These are phyloP conservation scores for Mesorhabditis sp. DNA, from an alignment of 2,888 invertebrate genomes.

Conservation along the genomic window DNA sequence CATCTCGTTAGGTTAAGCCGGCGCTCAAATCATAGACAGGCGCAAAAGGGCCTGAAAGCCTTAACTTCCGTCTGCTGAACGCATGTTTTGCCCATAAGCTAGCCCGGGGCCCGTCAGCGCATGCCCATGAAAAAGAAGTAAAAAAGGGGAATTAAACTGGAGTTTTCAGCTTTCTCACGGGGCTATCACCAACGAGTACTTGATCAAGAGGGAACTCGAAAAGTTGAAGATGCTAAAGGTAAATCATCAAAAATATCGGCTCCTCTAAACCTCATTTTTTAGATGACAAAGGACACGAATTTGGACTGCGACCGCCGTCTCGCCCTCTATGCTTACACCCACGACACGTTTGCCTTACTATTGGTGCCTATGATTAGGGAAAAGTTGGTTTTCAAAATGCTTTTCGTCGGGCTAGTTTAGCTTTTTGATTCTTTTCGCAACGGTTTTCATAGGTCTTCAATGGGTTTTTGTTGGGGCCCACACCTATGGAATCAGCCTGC, in stretches of 20 bases:
- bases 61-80: not conserved
- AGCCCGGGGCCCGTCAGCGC: not conserved
- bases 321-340: slow-evolving; percentile 85
- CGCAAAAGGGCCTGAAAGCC: too few relatives aligned
- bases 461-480: too few relatives aligned
- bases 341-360: slow-evolving; percentile 88
- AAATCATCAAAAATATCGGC: not conserved
- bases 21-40: too few relatives aligned
- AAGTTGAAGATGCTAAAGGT: slow-evolving; percentile 16
- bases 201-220: slow-evolving; percentile 50
- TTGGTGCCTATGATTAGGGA: slow-evolving; percentile 92
- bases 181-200: slow-evolving; percentile 54
- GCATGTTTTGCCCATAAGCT: not conserved
- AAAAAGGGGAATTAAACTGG: not conserved
- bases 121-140: not conserved
- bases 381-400: slow-evolving; percentile 66
- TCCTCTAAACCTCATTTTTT: slow-evolving; percentile 22
- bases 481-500: too few relatives aligned
- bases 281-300: slow-evolving; percentile 29
- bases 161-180: slow-evolving; percentile 54
- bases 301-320: slow-evolving; percentile 75
- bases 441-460: too few relatives aligned
- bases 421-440: too few relatives aligned
- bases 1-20: too few relatives aligned
- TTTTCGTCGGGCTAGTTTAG: not conserved